These are phyloP conservation scores for Pegoplata infirma DNA, from an alignment of 2,888 invertebrate species.

Conservation along the genomic window DNA sequence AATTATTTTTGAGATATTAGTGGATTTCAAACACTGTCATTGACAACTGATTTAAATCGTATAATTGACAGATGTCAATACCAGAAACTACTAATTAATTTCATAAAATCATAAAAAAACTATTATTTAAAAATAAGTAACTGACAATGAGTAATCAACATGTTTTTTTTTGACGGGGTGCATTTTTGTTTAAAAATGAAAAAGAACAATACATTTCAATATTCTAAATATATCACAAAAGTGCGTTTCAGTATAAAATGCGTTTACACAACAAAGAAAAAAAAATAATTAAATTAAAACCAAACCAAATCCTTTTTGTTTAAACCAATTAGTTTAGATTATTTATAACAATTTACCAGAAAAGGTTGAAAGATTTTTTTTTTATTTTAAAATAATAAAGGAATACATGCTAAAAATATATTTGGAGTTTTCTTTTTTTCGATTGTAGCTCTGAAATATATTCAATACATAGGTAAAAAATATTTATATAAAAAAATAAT, in stretches of 20 bases:
- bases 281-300: conserved; percentile 41
- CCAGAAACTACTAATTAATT: conserved; percentile 38
- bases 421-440: conserved; percentile 19
- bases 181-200: background rate
- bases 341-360: conserved; percentile 36
- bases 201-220: background rate
- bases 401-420: conserved; percentile 49
- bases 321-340: background rate
- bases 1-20: conserved; percentile 51
- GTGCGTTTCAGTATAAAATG: conserved; percentile 29
- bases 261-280: conserved; percentile 7
- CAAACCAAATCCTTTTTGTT: conserved; percentile 48
- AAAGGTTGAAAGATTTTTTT: conserved; percentile 2
- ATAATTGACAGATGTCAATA: conserved; percentile 48
- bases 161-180: background rate
- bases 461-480: conserved; percentile 37
- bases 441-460: conserved; percentile 40
- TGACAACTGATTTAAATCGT: conserved; percentile 35
- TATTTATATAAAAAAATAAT: conserved; percentile 13
- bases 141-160: background rate
- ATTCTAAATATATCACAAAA: conserved; percentile 12
- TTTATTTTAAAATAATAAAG: background rate
- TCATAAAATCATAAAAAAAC: conserved; percentile 9
- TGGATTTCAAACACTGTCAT: conserved; percentile 51
- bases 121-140: background rate